Conservation (phyloP, 2,888 invertebrate species). For the Furcula furcula region DNA sequence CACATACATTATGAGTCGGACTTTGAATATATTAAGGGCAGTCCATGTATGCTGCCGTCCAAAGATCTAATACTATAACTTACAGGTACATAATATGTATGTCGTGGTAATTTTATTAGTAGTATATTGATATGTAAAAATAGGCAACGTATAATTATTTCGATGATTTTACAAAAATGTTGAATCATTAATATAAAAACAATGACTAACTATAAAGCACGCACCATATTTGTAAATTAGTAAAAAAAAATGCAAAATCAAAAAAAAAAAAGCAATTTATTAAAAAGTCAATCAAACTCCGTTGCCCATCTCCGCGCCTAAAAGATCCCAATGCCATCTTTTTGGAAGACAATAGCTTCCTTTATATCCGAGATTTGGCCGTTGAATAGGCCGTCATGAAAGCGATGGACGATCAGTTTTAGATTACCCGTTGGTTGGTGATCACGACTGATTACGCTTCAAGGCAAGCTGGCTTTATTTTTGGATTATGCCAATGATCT, state of each 20-base stretch:
- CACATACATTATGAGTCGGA: too few species aligned
- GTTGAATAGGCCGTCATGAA: slow-evolving; percentile 27
- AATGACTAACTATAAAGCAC: too few species aligned
- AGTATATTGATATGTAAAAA: too few species aligned
- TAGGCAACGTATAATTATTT: too few species aligned
- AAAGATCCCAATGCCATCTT: slow-evolving; percentile 4
- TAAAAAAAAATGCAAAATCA: background rate
- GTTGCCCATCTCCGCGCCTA: slow-evolving; percentile 4
- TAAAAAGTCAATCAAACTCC: slow-evolving; percentile 2
- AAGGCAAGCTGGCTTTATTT: background rate
- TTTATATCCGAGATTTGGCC: slow-evolving; percentile 37
- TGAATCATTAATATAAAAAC: too few species aligned
- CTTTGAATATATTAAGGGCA: too few species aligned
- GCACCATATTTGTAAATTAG: too few species aligned
- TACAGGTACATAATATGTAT: too few species aligned
- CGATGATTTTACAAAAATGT: too few species aligned
- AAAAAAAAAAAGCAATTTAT: background rate
- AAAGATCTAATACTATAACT: too few species aligned
- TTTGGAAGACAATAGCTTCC: slow-evolving; percentile 29
- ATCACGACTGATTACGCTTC: slow-evolving; percentile 10
- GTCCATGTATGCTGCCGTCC: too few species aligned
- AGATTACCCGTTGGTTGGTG: slow-evolving; percentile 7
- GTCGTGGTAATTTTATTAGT: too few species aligned
- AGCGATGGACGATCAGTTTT: slow-evolving; percentile 34
- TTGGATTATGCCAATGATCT: background rate